Evolutionary conservation across 2,888 invertebrate genomes (phyloP).

Genomic region (Amorpha juglandis): DNA sequence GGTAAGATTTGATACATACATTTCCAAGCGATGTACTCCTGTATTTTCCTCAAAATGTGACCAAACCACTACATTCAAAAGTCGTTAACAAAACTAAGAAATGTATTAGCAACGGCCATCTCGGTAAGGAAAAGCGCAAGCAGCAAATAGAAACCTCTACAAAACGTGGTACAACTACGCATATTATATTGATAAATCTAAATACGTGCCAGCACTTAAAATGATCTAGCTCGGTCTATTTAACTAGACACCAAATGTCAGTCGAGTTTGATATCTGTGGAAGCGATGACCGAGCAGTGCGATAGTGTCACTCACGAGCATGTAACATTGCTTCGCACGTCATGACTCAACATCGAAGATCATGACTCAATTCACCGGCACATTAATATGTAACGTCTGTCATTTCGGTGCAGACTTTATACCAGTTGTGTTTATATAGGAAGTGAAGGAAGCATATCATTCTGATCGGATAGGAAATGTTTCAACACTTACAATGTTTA

Average conservation of each 20-base stretch:
- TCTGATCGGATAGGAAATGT: not conserved
- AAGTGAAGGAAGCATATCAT: not conserved
- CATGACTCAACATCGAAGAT: constrained; percentile 43
- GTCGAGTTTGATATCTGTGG: constrained; percentile 26
- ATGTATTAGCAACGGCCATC: not conserved
- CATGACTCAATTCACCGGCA: constrained; percentile 47
- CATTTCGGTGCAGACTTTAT: not conserved
- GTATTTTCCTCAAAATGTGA: too few species aligned
- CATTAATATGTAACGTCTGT: constrained; percentile 34
- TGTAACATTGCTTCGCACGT: constrained; percentile 45
- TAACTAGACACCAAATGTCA: constrained; percentile 30
- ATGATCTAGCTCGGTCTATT: constrained; percentile 30
- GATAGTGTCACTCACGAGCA: constrained; percentile 56
- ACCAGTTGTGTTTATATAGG: not conserved
- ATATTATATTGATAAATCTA: constrained; percentile 23
- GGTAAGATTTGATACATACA: too few species aligned
- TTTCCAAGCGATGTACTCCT: too few species aligned
- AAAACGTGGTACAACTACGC: constrained; percentile 15
- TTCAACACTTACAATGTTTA: too few species aligned
- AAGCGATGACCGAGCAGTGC: constrained; percentile 37
- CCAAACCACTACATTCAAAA: too few species aligned
- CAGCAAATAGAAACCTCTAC: not conserved
- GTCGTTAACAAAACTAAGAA: too few species aligned
- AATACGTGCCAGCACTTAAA: constrained; percentile 27
- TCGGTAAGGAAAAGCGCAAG: not conserved